A percentile compares a stretch with the other conserved stretches of the same genome.
Evolutionary conservation across 2,888 invertebrate species (phyloP).

Genomic region (Netelia inedita): DNA sequence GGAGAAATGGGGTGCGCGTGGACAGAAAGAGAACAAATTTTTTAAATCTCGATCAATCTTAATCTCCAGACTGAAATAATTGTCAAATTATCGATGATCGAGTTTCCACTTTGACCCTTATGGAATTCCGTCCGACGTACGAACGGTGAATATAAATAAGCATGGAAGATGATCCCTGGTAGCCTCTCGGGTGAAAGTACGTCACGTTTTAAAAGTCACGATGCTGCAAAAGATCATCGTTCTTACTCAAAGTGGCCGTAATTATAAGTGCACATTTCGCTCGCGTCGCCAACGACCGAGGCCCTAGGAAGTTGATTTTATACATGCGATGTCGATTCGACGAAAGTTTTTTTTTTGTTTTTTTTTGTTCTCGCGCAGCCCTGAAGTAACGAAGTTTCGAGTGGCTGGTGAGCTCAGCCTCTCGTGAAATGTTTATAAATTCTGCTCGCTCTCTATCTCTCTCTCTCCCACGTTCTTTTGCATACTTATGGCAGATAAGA

Average conservation of each 20-base stretch:
- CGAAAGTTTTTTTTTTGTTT: slow-evolving; percentile 14
- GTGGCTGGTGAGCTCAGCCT: slow-evolving; percentile 14
- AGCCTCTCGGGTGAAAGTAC: slow-evolving; percentile 44
- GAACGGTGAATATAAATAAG: too few species aligned
- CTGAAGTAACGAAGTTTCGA: slow-evolving; percentile 45
- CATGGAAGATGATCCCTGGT: too few species aligned
- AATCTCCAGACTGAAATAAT: too few species aligned
- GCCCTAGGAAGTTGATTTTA: too few species aligned
- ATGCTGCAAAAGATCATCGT: slow-evolving; percentile 9
- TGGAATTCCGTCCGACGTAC: background rate
- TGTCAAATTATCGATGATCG: slow-evolving; percentile 11
- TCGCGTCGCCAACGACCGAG: background rate
- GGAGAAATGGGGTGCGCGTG: too few species aligned
- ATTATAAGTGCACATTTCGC: slow-evolving; percentile 6
- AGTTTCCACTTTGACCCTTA: slow-evolving; percentile 11
- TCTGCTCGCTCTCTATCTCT: background rate
- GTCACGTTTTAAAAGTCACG: slow-evolving; percentile 27
- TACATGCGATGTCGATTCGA: background rate
- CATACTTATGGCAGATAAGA: too few species aligned
- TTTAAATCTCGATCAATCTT: too few species aligned
- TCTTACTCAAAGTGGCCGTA: slow-evolving; percentile 10
- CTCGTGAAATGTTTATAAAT: background rate
- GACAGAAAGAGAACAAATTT: too few species aligned
- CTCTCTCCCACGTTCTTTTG: too few species aligned
- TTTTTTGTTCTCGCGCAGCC: slow-evolving; percentile 11